These are phyloP conservation scores for Gallinago paraguaiae DNA, from an alignment of 2,113 vertebrate genomes.

Conservation along the genomic window DNA sequence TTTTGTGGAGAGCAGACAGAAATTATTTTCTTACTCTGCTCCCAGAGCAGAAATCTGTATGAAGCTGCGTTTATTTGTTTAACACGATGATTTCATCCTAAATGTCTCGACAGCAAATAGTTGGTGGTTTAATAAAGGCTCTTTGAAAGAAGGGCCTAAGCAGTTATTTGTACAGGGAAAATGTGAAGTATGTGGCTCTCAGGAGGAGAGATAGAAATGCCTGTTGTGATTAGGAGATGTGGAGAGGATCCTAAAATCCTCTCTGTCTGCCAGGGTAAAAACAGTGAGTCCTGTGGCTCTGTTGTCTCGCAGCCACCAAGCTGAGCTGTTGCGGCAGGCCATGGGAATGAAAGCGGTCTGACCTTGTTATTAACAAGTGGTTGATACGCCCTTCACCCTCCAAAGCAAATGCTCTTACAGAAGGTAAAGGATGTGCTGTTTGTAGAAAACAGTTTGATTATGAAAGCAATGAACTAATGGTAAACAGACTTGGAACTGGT, in stretches of 20 bases:
- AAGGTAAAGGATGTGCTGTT: conserved; percentile 1
- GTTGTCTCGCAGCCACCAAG: not conserved
- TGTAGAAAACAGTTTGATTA: not conserved
- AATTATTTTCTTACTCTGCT: conserved; percentile 86
- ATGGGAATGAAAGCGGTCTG: not conserved
- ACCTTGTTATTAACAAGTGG: conserved; percentile 44
- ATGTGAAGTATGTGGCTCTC: conserved; percentile 59
- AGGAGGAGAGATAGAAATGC: conserved; percentile 38
- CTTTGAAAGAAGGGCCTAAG: conserved; percentile 73
- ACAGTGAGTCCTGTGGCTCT: not conserved
- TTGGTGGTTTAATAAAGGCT: conserved; percentile 82
- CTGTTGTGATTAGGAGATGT: conserved; percentile 41
- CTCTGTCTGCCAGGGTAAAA: not conserved
- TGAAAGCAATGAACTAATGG: not conserved
- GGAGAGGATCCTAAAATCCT: not conserved
- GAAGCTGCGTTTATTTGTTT: conserved; percentile 85
- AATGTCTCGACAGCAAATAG: conserved; percentile 84
- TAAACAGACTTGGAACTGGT: not conserved
- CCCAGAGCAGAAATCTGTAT: conserved; percentile 82
- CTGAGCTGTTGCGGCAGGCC: not conserved
- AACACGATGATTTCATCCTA: conserved; percentile 85
- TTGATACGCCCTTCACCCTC: not conserved
- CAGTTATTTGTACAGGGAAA: conserved; percentile 69
- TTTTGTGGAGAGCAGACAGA: conserved; percentile 83
- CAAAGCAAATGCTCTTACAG: not conserved